Base-by-base conservation (phyloP, 2,888 invertebrate genomes). In the Lasioglossum pauxillum region DNA sequence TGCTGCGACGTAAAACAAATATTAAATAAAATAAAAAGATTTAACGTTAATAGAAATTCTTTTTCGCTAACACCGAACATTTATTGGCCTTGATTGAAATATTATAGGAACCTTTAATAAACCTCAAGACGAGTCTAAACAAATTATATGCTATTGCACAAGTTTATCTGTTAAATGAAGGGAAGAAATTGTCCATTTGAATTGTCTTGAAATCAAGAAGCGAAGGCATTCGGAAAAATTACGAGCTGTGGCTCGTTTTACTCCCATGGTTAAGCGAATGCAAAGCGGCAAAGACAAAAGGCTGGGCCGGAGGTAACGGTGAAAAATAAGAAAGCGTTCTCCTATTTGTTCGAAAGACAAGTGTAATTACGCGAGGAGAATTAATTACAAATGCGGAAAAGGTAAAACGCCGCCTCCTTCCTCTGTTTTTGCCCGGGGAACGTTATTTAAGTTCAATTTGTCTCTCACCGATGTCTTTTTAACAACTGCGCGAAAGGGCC, bases 281-380 rank as follows among this genome's bases (percentile, higher is more conserved):
- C 71, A 60, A 79, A 60, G 10, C 60, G 57, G 57, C 60, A 78
- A 57, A 38, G 78, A 78, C 23, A 75, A 69, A 75, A 46, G 72
- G 41, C n/a, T 10, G 53, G 53, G 12, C 64, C 60, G 23, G 79
- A 75, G 57, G 57, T 41, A 82, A 64, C 57, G 46, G 41, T 19
- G 80, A 80, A 53, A 67, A 75, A 81, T 69, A 57, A 75, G 81
- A 84, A 84, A 84, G 71, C 78, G 78, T 71, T 64, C 71, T 81
- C 53, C 74, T 81, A 81, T 78, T 84, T 81, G 78, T 82, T 71
- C 75, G 57, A 38, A 75, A 74, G 80, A 78, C 84, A 53, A 85
- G 84, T 74, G 80, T 85, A 85, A 85, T 85, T 85, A 80, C 80
- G 41, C 60, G 64, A 44, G 57, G 74, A 74, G 80, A 84, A 78